These are phyloP conservation scores for Agrochola lychnidis DNA, from an alignment of 2,888 invertebrate species.

Conservation along the genomic window DNA sequence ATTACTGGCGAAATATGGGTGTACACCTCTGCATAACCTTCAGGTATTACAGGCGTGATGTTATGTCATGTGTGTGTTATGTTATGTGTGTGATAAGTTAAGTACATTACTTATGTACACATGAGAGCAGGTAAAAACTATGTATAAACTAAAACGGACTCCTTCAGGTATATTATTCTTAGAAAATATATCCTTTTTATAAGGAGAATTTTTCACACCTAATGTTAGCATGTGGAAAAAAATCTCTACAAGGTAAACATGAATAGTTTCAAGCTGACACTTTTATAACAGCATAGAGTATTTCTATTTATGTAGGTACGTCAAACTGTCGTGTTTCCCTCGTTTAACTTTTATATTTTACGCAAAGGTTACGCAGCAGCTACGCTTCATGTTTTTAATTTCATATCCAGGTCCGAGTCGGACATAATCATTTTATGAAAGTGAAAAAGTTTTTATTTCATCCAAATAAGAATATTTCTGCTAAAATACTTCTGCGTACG, in stretches of 20 bases:
- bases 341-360: conserved; percentile 56
- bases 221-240: neutral
- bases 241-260: conserved; percentile 13
- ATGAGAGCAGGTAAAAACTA: neutral
- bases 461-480: conserved; percentile 32
- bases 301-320: conserved; percentile 27
- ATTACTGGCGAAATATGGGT: too few species aligned
- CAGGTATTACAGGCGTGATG: neutral
- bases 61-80: neutral
- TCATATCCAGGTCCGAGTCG: conserved; percentile 31
- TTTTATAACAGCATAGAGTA: conserved; percentile 23
- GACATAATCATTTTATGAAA: conserved; percentile 39
- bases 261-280: conserved; percentile 27
- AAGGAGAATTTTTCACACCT: neutral
- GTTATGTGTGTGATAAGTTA: neutral
- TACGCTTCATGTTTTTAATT: conserved; percentile 54
- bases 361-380: conserved; percentile 34
- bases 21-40: neutral
- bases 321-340: conserved; percentile 46
- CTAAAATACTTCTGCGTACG: conserved; percentile 10
- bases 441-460: conserved; percentile 46
- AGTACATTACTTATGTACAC: too few species aligned
- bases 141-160: neutral
- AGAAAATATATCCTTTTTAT: neutral
- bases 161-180: neutral